phyloP scores from a whole-genome alignment of 1,140 invertebrate species.

The Drosophila dunni region DNA sequence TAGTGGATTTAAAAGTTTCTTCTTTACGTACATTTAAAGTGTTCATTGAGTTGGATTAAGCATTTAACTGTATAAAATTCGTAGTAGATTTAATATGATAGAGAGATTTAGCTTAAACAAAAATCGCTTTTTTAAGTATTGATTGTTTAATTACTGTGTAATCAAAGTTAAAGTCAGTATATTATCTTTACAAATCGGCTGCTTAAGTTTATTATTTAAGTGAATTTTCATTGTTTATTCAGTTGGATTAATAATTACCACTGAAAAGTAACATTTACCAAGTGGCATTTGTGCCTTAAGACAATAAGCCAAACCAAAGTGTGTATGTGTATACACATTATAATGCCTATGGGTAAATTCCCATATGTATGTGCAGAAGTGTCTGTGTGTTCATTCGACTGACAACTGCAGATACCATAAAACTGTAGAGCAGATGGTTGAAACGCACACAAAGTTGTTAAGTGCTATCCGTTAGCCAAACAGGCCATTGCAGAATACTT shows the following conservation, averaged over 20 bases:
- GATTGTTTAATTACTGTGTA: too few relatives aligned
- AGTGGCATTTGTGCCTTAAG: slow-evolving; percentile 18
- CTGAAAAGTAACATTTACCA: slow-evolving; percentile 17
- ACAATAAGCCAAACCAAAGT: slow-evolving; percentile 4
- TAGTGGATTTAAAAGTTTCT: too few relatives aligned
- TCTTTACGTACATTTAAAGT: too few relatives aligned
- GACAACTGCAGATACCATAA: slow-evolving; percentile 63
- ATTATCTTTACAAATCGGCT: too few relatives aligned
- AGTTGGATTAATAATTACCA: slow-evolving; percentile 6
- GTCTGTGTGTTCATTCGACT: slow-evolving; percentile 24
- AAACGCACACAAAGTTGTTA: slow-evolving; percentile 64
- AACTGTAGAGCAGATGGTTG: slow-evolving; percentile 37
- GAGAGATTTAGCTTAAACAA: too few relatives aligned
- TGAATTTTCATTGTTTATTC: background rate
- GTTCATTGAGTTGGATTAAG: too few relatives aligned
- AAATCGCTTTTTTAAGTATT: too few relatives aligned
- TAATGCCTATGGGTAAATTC: background rate
- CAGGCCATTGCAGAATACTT: background rate
- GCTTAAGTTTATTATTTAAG: background rate
- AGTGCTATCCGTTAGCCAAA: slow-evolving; percentile 37
- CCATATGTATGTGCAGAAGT: slow-evolving; percentile 11
- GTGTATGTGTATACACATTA: background rate
- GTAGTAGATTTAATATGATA: too few relatives aligned
- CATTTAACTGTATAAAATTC: too few relatives aligned
- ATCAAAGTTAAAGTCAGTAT: too few relatives aligned